A percentile compares a stretch with the other conserved stretches of the same genome.
phyloP scores from a whole-genome alignment of 2,888 invertebrate species.

The Hypercompe scribonia region DNA sequence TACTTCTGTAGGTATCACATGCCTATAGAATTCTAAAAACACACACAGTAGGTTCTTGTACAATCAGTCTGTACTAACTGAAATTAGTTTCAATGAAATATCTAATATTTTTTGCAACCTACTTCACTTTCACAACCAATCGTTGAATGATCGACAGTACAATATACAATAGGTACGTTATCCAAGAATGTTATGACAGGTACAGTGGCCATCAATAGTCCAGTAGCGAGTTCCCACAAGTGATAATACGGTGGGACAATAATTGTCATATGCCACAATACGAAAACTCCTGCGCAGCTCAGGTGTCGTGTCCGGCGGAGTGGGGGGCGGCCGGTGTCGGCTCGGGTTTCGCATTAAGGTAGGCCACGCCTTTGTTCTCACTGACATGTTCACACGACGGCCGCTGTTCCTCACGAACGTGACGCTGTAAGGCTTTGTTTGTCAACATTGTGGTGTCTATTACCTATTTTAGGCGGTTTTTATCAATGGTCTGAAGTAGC shows the following conservation, averaged over 20 bases:
- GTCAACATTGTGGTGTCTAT: constrained; percentile 29
- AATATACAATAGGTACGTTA: constrained; percentile 6
- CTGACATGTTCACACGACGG: constrained; percentile 43
- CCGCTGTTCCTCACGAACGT: neutral
- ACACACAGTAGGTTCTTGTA: too few species aligned
- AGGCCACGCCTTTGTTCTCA: constrained; percentile 50
- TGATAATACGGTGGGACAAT: constrained; percentile 12
- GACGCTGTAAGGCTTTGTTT: constrained; percentile 17
- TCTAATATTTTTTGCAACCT: neutral
- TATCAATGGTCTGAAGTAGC: neutral
- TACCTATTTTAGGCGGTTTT: constrained; percentile 16
- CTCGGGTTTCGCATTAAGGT: constrained; percentile 41
- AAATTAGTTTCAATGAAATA: too few species aligned
- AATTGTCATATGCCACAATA: constrained; percentile 14
- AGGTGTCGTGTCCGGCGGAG: constrained; percentile 26
- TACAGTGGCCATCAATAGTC: constrained; percentile 15
- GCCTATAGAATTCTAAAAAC: too few species aligned
- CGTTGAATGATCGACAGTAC: neutral
- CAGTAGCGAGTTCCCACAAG: constrained; percentile 24
- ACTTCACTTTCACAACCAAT: neutral
- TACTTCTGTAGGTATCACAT: too few species aligned
- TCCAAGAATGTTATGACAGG: constrained; percentile 19
- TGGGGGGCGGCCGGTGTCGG: constrained; percentile 9
- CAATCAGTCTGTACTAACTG: too few species aligned
- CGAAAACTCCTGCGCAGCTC: constrained; percentile 10